phyloP scores from a whole-genome alignment of 1,140 invertebrate species.

The Drosophila kepulauana region DNA sequence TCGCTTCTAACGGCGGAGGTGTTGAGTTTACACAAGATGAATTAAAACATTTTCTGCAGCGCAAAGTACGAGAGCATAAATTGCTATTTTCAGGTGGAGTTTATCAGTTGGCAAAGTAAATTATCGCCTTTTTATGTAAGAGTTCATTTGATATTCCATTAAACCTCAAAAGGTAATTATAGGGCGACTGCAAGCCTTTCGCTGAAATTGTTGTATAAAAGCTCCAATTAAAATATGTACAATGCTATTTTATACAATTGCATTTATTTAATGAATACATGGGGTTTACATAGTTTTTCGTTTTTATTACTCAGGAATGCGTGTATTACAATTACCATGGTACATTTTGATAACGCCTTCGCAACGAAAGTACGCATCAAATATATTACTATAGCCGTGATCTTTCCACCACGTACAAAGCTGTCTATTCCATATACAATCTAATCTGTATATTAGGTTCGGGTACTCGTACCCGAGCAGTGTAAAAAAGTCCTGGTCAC shows the following conservation, averaged over 20 bases:
- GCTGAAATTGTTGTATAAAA: neutral
- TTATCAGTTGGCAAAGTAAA: slow-evolving; percentile 93
- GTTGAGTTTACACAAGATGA: slow-evolving; percentile 95
- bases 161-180: neutral
- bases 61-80: slow-evolving; percentile 96
- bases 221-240: neutral
- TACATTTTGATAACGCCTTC: slow-evolving; percentile 90
- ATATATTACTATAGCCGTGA: slow-evolving; percentile 91
- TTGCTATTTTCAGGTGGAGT: slow-evolving; percentile 93
- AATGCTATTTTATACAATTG: slow-evolving; percentile 13
- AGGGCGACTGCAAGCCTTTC: neutral
- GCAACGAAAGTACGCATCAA: slow-evolving; percentile 91
- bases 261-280: slow-evolving; percentile 34
- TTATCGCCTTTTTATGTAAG: neutral
- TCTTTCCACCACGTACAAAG: slow-evolving; percentile 94
- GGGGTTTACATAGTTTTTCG: slow-evolving; percentile 6
- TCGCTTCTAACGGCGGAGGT: slow-evolving; percentile 94
- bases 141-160: neutral
- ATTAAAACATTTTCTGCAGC: slow-evolving; percentile 94
- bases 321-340: slow-evolving; percentile 95
- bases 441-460: slow-evolving; percentile 90
- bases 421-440: slow-evolving; percentile 94
- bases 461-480: slow-evolving; percentile 90
- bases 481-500: slow-evolving; percentile 95
- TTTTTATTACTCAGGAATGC: slow-evolving; percentile 87